Conservation (phyloP, 2,797 vertebrate species). For the Sus cebifrons region DNA sequence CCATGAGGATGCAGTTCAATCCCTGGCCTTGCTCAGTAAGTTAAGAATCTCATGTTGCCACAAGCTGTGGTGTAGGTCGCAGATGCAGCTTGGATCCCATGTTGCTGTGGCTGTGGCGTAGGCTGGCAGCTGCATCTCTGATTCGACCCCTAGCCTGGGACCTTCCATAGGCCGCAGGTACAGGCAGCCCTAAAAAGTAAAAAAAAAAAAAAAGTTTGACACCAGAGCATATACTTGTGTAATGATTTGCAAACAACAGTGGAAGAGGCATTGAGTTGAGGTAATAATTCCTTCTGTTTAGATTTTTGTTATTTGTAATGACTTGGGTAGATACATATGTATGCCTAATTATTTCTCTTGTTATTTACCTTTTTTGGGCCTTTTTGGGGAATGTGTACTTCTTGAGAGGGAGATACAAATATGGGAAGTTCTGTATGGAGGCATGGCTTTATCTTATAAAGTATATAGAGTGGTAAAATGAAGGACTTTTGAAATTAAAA, state of each 20-base stretch:
- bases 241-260: conserved; percentile 2
- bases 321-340: not conserved
- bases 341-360: not conserved
- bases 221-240: not conserved
- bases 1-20: too few relatives aligned
- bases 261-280: conserved; percentile 18
- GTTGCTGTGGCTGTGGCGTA: too few relatives aligned
- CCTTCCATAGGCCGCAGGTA: too few relatives aligned
- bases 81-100: too few relatives aligned
- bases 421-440: not conserved
- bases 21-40: too few relatives aligned
- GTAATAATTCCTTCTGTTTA: not conserved
- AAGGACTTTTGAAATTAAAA: not conserved
- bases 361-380: not conserved
- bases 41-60: too few relatives aligned
- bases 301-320: conserved; percentile 28
- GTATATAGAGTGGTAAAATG: not conserved
- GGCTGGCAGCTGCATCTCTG: too few relatives aligned
- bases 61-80: too few relatives aligned
- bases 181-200: too few relatives aligned
- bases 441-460: conserved; percentile 8
- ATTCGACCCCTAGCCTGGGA: too few relatives aligned
- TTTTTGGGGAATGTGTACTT: conserved; percentile 19
- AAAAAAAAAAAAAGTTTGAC: not conserved
- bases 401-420: not conserved